phyloP scores from a whole-genome alignment of 1,140 invertebrate species.

The Octopus sinensis region DNA sequence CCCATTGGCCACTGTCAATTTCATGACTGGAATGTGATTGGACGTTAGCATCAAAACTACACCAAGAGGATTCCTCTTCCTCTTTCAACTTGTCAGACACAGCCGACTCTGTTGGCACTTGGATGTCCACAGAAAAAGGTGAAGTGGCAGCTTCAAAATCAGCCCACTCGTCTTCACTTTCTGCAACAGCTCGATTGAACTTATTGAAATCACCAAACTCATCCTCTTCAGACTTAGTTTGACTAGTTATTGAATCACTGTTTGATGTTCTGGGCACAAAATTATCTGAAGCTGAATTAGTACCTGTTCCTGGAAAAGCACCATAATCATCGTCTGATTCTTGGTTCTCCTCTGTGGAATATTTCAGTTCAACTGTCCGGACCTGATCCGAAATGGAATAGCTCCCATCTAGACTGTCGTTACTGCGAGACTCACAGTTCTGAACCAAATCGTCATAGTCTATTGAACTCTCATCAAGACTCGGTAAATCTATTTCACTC shows the following conservation, averaged over 20 bases:
- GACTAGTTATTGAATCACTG: background rate
- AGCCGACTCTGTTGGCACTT: too few relatives aligned
- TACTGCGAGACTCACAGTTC: background rate
- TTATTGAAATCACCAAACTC: conserved; percentile 14
- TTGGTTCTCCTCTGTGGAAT: background rate
- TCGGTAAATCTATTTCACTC: background rate
- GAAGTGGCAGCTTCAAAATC: conserved; percentile 23
- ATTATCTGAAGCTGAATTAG: background rate
- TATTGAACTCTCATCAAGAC: background rate
- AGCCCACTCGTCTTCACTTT: conserved; percentile 24
- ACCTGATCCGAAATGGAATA: background rate
- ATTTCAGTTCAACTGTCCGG: background rate
- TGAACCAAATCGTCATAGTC: background rate
- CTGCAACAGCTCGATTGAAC: background rate
- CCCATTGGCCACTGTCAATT: too few relatives aligned
- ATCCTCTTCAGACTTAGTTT: background rate
- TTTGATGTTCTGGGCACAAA: background rate
- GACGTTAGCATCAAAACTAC: too few relatives aligned
- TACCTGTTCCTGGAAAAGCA: conserved; percentile 6
- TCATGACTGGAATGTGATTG: too few relatives aligned
- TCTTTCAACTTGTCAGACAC: too few relatives aligned
- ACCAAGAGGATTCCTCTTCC: too few relatives aligned
- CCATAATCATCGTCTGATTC: conserved; percentile 13
- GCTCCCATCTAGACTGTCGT: background rate
- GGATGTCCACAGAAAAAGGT: too few relatives aligned